A percentile compares a stretch with the other conserved stretches of the same genome.
Evolutionary conservation across 2,797 vertebrate genomes (phyloP).

Genomic region (Pogonophryne albipinna): DNA sequence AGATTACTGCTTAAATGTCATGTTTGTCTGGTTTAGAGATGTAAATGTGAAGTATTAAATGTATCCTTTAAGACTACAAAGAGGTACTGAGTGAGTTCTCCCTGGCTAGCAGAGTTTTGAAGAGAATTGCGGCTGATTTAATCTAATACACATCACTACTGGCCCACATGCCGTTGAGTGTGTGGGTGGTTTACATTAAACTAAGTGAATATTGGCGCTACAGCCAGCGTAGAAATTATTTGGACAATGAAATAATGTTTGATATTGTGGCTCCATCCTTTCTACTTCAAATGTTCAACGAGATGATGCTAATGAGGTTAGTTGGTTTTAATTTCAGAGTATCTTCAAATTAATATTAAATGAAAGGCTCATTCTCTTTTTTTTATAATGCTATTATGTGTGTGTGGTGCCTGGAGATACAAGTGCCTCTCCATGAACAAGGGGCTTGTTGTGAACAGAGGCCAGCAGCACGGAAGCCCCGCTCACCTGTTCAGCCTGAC

Average conservation of each 20-base stretch:
- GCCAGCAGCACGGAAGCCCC: conserved; percentile 64
- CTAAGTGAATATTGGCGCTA: conserved; percentile 67
- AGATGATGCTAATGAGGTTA: conserved; percentile 69
- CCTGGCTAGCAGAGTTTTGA: conserved; percentile 53
- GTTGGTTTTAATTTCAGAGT: conserved; percentile 69
- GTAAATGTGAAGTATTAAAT: conserved; percentile 74
- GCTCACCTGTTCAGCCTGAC: conserved; percentile 73
- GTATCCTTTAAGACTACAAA: conserved; percentile 54
- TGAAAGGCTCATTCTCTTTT: conserved; percentile 50
- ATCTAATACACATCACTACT: conserved; percentile 52
- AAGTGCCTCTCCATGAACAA: conserved; percentile 72
- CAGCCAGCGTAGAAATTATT: conserved; percentile 60
- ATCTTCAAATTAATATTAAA: conserved; percentile 76
- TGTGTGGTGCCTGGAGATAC: conserved; percentile 61
- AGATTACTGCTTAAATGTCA: conserved; percentile 78
- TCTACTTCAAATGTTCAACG: conserved; percentile 56
- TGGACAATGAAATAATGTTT: conserved; percentile 67
- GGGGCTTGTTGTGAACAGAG: conserved; percentile 68
- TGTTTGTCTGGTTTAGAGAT: conserved; percentile 80
- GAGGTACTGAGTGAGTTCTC: conserved; percentile 49
- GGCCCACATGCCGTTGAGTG: conserved; percentile 48
- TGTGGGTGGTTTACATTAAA: conserved; percentile 72
- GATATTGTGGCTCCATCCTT: conserved; percentile 53
- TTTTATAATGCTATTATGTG: conserved; percentile 62
- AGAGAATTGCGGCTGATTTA: conserved; percentile 54